These are phyloP conservation scores for Aptenodytes patagonicus DNA, from an alignment of 2,113 vertebrate genomes.

Conservation along the genomic window DNA sequence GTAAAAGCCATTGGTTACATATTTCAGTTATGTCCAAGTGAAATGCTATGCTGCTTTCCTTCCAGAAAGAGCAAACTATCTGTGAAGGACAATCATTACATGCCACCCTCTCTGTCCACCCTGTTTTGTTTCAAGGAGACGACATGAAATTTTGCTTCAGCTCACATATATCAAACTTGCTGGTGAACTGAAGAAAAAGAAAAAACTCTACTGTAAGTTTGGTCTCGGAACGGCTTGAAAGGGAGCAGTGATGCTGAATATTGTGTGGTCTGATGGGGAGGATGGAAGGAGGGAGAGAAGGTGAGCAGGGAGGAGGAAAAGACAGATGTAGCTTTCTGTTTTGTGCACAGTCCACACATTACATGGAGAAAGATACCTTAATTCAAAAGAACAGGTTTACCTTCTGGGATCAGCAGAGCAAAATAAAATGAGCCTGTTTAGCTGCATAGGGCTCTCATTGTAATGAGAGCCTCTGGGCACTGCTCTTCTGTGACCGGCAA, in stretches of 20 bases:
- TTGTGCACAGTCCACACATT: not conserved
- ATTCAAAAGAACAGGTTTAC: not conserved
- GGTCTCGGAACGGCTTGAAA: not conserved
- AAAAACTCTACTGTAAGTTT: not conserved
- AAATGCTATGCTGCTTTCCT: not conserved
- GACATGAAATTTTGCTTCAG: not conserved
- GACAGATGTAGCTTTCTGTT: not conserved
- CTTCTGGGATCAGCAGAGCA: not conserved
- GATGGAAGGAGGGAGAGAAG: no score
- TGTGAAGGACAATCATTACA: not conserved
- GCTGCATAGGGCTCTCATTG: not conserved
- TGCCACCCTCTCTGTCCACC: not conserved
- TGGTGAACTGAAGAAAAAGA: not conserved
- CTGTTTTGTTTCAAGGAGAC: not conserved
- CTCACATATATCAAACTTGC: not conserved
- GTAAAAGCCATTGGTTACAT: not conserved
- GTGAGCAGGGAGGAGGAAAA: not conserved
- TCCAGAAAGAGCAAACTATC: not conserved
- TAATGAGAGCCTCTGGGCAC: not conserved
- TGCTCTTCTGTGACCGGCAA: not conserved
- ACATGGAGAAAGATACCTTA: not conserved
- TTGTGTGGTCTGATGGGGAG: not conserved
- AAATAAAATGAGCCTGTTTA: not conserved
- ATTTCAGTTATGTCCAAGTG: not conserved
- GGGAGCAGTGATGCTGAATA: not conserved